Conservation (phyloP, 2,113 vertebrate species). For the Heptranchias perlo region DNA sequence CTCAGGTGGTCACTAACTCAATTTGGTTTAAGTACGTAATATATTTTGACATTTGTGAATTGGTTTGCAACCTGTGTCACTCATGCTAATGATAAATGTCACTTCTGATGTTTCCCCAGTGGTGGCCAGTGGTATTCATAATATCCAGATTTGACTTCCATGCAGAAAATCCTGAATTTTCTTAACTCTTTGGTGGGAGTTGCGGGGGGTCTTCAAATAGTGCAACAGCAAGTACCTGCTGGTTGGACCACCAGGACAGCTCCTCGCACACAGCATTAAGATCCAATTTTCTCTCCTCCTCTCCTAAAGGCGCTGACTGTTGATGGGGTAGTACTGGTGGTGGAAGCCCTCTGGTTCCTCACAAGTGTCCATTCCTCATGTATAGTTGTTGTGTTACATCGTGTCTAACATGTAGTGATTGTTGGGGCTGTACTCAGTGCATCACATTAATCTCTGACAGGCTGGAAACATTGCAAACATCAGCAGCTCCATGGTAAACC, state of each 20-base stretch:
- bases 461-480: constrained; percentile 67
- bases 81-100: not conserved
- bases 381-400: not conserved
- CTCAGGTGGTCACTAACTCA: not conserved
- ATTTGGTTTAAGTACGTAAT: not conserved
- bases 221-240: not conserved
- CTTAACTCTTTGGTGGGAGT: not conserved
- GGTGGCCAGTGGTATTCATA: not conserved
- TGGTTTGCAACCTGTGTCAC: not conserved
- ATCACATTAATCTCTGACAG: constrained; percentile 43
- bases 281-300: not conserved
- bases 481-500: constrained; percentile 65
- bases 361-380: not conserved
- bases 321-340: no score
- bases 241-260: not conserved
- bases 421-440: not conserved
- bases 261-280: not conserved
- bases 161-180: not conserved
- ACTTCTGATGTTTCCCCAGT: not conserved
- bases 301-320: not conserved
- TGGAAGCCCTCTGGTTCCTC: no score
- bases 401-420: not conserved
- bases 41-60: not conserved
- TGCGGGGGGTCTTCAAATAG: not conserved
- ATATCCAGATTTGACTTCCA: not conserved